These are phyloP conservation scores for Polietes domitor DNA, from an alignment of 2,888 invertebrate genomes.

Conservation along the genomic window DNA sequence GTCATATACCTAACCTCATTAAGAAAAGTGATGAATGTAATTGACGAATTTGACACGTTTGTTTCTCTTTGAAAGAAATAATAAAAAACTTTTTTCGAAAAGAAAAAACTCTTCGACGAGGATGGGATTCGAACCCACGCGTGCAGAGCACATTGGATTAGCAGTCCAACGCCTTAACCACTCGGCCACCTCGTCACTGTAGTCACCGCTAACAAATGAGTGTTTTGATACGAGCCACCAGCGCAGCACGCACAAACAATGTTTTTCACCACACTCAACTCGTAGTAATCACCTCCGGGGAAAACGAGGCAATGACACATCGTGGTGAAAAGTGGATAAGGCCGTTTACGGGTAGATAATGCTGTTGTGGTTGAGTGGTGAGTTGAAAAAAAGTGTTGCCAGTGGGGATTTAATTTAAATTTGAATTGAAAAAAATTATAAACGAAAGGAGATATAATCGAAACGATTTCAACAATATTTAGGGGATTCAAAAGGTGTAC, in stretches of 20 bases:
- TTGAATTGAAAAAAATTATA: too few species aligned
- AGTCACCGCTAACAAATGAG: conserved; percentile 18
- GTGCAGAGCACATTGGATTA: conserved; percentile 93
- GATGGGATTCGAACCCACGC: conserved; percentile 93
- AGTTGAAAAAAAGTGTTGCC: background rate
- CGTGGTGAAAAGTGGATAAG: conserved; percentile 17
- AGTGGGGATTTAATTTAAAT: background rate
- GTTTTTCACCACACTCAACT: conserved; percentile 11
- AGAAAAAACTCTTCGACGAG: conserved; percentile 83
- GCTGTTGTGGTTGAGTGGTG: background rate
- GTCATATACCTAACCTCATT: too few species aligned
- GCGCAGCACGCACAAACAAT: conserved; percentile 12
- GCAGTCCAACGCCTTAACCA: conserved; percentile 93
- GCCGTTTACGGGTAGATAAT: conserved; percentile 12
- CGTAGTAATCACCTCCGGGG: background rate
- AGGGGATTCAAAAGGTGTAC: too few species aligned
- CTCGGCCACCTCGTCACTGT: conserved; percentile 89
- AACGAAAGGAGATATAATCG: too few species aligned
- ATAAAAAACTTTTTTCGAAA: too few species aligned
- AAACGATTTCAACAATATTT: too few species aligned
- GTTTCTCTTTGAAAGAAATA: too few species aligned
- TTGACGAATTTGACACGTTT: too few species aligned
- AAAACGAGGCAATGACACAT: background rate
- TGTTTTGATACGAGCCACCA: conserved; percentile 30
- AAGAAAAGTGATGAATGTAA: too few species aligned